Percentiles rank a stretch among this genome's conserved stretches.
These are phyloP conservation scores for Scaptomyza cyrtandrae DNA, from an alignment of 2,888 invertebrate species.

Conservation along the genomic window DNA sequence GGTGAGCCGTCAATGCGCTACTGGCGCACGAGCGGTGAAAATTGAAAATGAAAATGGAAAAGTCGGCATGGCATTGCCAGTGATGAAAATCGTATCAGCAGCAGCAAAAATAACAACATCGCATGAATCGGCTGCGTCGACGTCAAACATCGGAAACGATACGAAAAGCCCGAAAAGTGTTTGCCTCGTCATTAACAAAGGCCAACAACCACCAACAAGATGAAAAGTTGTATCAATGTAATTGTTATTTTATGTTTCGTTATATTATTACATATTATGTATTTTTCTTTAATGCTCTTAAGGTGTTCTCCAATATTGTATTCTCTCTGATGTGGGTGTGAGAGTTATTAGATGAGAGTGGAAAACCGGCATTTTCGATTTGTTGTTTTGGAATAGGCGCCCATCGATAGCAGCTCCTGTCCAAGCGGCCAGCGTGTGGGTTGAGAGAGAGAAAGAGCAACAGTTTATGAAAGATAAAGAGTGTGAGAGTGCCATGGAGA, in stretches of 20 bases:
- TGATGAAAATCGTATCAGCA: conserved; percentile 62
- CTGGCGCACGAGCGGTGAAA: conserved; percentile 81
- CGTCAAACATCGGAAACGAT: conserved; percentile 61
- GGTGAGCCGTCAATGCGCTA: conserved; percentile 82
- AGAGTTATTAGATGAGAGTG: conserved; percentile 33
- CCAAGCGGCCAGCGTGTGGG: conserved; percentile 43
- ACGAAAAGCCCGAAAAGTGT: conserved; percentile 65
- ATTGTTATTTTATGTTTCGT: conserved; percentile 52
- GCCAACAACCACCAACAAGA: conserved; percentile 8
- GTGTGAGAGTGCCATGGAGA: neutral
- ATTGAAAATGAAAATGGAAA: conserved; percentile 81
- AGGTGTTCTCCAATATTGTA: conserved; percentile 8
- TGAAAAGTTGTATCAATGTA: conserved; percentile 36
- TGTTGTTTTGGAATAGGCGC: conserved; percentile 32
- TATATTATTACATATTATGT: conserved; percentile 35
- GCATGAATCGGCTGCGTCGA: conserved; percentile 64
- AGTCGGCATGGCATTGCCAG: conserved; percentile 65
- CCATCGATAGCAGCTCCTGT: conserved; percentile 31
- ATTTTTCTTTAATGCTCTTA: conserved; percentile 25
- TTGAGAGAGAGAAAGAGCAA: conserved; percentile 7
- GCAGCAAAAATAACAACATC: conserved; percentile 50
- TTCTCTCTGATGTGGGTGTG: conserved; percentile 23
- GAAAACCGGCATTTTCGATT: conserved; percentile 63
- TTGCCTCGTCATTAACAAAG: conserved; percentile 49
- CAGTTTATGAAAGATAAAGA: conserved; percentile 1